Percentiles rank a stretch among this genome's conserved stretches.
These are phyloP conservation scores for Chlamydotis undulata DNA, from an alignment of 2,113 vertebrate species.

Conservation along the genomic window DNA sequence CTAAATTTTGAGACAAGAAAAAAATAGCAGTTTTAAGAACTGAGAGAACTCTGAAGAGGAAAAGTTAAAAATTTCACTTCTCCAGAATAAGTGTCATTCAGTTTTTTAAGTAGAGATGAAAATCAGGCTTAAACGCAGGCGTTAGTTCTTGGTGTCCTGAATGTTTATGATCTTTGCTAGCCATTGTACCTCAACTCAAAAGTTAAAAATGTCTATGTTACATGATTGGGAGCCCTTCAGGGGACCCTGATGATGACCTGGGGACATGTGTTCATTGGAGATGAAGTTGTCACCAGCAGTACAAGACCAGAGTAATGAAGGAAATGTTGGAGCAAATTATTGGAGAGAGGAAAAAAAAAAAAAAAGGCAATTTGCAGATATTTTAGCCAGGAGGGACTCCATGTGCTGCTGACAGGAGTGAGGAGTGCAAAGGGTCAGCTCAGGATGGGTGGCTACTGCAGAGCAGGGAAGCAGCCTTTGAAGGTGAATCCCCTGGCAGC, in stretches of 20 bases:
- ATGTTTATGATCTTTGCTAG: neutral
- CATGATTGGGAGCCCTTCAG: neutral
- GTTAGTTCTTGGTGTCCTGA: neutral
- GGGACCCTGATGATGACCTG: neutral
- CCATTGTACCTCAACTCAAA: neutral
- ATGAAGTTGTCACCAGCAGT: neutral
- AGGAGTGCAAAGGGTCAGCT: neutral
- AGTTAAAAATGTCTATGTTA: neutral
- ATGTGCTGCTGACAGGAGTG: neutral
- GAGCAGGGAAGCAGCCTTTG: neutral
- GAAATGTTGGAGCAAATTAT: neutral
- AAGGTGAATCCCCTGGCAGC: neutral
- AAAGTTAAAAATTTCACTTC: neutral
- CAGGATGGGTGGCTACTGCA: too few relatives aligned
- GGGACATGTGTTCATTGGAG: fast-evolving
- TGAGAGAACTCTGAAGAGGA: neutral
- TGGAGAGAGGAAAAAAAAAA: neutral
- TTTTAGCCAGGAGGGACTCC: neutral
- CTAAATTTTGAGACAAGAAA: neutral
- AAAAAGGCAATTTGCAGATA: neutral
- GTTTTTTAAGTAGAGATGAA: neutral
- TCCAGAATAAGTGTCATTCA: neutral
- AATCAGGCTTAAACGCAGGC: neutral
- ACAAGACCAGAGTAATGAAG: neutral
- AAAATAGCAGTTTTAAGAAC: neutral